Base-by-base conservation (phyloP, 2,113 vertebrate genomes). In the Columbina picui region DNA sequence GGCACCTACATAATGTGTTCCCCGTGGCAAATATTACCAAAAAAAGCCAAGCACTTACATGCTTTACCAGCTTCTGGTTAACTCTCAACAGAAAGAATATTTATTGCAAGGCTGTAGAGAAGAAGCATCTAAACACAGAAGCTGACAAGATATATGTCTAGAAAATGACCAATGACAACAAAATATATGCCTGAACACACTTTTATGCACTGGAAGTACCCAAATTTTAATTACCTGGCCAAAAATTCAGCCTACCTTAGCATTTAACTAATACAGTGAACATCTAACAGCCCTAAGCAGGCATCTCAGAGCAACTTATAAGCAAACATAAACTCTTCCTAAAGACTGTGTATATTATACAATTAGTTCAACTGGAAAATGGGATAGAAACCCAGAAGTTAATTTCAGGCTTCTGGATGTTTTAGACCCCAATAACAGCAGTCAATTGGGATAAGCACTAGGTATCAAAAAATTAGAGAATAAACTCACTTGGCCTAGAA, bases 401-500 rank as follows among this genome's bases (percentile, higher is more conserved):
- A 65, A 38, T 41, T 73, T 27, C 45, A 79, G n/a, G 6, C 11
- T 88, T 89, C 22, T 67, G 20, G 79, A 32, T 1, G 2, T 50
- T 56, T 71, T 17, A 93, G 23, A 41, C 1, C 7, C 12, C 3
- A 14, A 1, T 13, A 77, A 14, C 23, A 76, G 34, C 9, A 74
- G 2, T 19, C 13, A 90, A 36, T 0, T 32, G 7, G 20, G 21
- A 8, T 23, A 92, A 50, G 20, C 38, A 53, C 38, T 22, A 79
- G 16, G 27, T 21, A 73, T 8, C 8, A 25, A 73, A 60, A 69
- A 65, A 21, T 15, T 22, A 63, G 26, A 77, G 34, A 84, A 49
- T 26, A 41, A 56, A 86, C 88, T 74, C 97, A 99, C 99, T 97
- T 99, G 99, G 94, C 99, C 99, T 55, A 99, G 98, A 89, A 99